Evolutionary conservation across 2,797 vertebrate genomes (phyloP).

Genomic region (Eulemur rubriventer): DNA sequence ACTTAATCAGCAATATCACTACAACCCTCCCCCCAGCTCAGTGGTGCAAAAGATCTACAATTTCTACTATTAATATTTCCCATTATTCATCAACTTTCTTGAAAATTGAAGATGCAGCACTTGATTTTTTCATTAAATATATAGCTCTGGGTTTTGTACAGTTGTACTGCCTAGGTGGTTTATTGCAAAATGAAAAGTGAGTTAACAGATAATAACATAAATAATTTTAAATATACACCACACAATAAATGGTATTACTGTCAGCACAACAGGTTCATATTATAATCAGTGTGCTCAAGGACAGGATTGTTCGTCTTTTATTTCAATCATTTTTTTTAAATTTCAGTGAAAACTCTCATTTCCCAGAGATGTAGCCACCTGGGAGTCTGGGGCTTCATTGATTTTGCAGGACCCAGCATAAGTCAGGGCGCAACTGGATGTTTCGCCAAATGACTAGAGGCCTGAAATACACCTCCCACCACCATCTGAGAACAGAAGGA

Average conservation of each 20-base stretch:
- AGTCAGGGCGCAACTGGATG: background rate
- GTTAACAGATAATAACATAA: background rate
- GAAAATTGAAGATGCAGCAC: background rate
- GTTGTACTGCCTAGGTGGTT: background rate
- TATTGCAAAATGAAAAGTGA: background rate
- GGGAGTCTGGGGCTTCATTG: background rate
- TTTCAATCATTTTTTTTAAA: background rate
- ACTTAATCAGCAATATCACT: background rate
- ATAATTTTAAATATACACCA: background rate
- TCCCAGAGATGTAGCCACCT: background rate
- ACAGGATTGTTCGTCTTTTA: background rate
- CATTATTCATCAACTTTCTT: background rate
- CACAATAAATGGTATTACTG: background rate
- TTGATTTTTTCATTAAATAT: background rate
- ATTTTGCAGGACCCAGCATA: background rate
- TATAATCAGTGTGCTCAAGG: background rate
- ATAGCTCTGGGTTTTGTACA: background rate
- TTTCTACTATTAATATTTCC: background rate
- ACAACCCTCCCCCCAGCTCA: accelerated
- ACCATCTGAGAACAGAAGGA: background rate
- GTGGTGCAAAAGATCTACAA: background rate
- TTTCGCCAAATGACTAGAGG: background rate
- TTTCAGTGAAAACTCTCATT: background rate
- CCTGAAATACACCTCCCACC: background rate
- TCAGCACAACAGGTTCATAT: background rate